Conservation (phyloP, 2,797 vertebrate genomes). For the Lithobates sylvaticus region DNA sequence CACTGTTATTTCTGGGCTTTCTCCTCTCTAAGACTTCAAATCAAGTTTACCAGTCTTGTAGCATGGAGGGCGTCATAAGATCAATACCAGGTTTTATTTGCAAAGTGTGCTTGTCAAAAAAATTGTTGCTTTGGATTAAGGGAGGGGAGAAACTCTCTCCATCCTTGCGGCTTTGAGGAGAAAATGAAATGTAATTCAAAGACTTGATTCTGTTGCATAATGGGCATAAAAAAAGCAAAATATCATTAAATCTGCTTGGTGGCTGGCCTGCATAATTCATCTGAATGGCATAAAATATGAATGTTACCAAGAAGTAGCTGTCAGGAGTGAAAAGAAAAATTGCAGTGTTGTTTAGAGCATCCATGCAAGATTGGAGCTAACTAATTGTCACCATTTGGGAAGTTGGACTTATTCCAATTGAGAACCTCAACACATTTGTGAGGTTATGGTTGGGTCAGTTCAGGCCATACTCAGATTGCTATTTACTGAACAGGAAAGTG, state of each 20-base stretch:
- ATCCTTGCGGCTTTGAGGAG: constrained; percentile 42
- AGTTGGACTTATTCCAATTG: not conserved
- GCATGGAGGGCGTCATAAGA: constrained; percentile 46
- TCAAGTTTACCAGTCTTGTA: constrained; percentile 50
- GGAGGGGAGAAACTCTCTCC: constrained; percentile 32
- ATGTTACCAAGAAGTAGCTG: constrained; percentile 57
- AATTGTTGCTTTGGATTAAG: constrained; percentile 55
- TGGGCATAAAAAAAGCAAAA: constrained; percentile 44
- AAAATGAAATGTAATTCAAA: constrained; percentile 53
- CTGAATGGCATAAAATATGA: constrained; percentile 56
- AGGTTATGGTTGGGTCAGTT: too few relatives aligned
- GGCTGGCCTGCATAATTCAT: constrained; percentile 61
- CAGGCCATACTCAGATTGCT: too few relatives aligned
- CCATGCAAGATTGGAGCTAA: constrained; percentile 11
- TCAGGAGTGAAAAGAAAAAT: constrained; percentile 30
- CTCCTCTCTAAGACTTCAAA: constrained; percentile 53
- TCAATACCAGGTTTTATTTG: constrained; percentile 59
- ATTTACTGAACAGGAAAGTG: too few relatives aligned
- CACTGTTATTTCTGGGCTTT: constrained; percentile 57
- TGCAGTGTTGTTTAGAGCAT: constrained; percentile 22
- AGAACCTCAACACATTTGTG: not conserved
- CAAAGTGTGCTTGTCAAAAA: constrained; percentile 57
- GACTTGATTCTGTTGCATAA: constrained; percentile 46
- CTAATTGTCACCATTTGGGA: constrained; percentile 25
- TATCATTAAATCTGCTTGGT: constrained; percentile 60